Evolutionary conservation across 1,140 invertebrate species (phyloP), one percentile per base, ranked within the genome.

Genomic region (Calliopsis andreniformis): DNA sequence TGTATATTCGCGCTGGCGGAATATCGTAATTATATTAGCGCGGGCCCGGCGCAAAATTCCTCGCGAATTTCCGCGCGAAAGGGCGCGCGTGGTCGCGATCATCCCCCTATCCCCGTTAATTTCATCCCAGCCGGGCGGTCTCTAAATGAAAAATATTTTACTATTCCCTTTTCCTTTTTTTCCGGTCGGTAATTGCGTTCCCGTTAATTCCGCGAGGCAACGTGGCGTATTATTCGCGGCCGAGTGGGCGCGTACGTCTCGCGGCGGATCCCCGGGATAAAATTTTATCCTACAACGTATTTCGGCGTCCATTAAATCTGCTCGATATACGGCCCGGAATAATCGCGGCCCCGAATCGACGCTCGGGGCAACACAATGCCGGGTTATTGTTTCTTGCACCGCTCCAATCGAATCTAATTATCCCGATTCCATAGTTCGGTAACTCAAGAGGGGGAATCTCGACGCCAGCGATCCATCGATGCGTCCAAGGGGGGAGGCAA

Each of bases 21-120:
- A 87, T 89, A 88, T 88, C 80, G 82, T 89, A 87, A 86, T 88
- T 88, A 86, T 87, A 87, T 87, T 87, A 80, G 75, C 49, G 47
- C 62, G 51, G 58, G 39, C 42, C 25, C 23, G 78, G 51, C 39
- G 79, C 72, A 76, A 66, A 81, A 81, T 85, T 85, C 81, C 84
- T 78, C 83, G 73, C 77, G 62, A 86, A 84, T 78, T 86, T 84
- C 53, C 56, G 35, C 49, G 67, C 76, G 47, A 45, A 43, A 79
- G 51, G 76, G 51, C 56, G 45, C 25, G 30, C 25, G 55, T 49
- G 42, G 30, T 20, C 49, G 18, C 61, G 61, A 69, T 81, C 72
- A 42, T 45, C 43, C 63, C 56, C 35, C 61, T 28, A 32, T 28
- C 42, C 68, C 39, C 61, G 79, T 61, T 75, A 81, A 80, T 82